These are phyloP conservation scores for Brachionus koreanus DNA, from an alignment of 1,140 invertebrate species.

Conservation along the genomic window DNA sequence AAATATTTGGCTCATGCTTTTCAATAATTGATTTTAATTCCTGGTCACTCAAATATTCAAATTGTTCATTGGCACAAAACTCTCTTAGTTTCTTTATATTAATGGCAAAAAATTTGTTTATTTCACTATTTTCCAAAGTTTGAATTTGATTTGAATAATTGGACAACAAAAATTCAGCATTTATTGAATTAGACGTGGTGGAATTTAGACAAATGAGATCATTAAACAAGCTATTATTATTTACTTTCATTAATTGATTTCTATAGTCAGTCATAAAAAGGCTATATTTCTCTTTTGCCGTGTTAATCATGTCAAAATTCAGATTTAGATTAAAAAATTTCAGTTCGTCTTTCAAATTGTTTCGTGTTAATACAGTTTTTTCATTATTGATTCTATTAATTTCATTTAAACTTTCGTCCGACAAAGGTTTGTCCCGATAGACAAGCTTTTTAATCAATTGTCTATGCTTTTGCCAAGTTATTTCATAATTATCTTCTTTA, in stretches of 20 bases:
- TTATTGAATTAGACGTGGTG: neutral
- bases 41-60: slow-evolving; percentile 72
- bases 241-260: slow-evolving; percentile 6
- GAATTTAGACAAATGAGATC: slow-evolving; percentile 22
- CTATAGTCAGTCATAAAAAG: neutral
- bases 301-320: neutral
- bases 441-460: slow-evolving; percentile 32
- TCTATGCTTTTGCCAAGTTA: slow-evolving; percentile 25
- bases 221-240: slow-evolving; percentile 32
- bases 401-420: neutral
- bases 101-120: slow-evolving; percentile 69
- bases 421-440: slow-evolving; percentile 28
- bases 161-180: neutral
- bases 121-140: slow-evolving; percentile 48
- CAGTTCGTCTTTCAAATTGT: slow-evolving; percentile 18
- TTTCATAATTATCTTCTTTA: neutral
- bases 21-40: slow-evolving; percentile 71
- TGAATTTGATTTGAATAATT: slow-evolving; percentile 23
- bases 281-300: neutral
- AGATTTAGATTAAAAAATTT: neutral
- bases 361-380: neutral
- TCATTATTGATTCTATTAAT: neutral
- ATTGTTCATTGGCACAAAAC: slow-evolving; percentile 78
- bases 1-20: slow-evolving; percentile 26
- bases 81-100: slow-evolving; percentile 74